phyloP scores from a whole-genome alignment of 2,113 vertebrate species.

The Dolichallabes microphthalmus region DNA sequence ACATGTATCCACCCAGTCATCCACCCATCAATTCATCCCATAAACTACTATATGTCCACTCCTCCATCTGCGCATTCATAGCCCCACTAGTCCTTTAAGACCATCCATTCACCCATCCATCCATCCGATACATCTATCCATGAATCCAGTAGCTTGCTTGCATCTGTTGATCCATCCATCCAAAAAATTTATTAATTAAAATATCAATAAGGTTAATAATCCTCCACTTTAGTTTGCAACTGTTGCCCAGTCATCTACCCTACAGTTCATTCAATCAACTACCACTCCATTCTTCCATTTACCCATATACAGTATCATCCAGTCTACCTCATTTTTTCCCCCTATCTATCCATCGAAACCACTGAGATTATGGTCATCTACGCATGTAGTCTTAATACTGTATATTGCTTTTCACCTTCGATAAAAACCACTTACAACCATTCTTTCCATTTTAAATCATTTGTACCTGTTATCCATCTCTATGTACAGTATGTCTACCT shows the following conservation, averaged over 20 bases:
- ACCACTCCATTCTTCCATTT: not conserved
- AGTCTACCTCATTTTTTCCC: not conserved
- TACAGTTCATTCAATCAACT: not conserved
- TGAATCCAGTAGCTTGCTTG: too few species aligned
- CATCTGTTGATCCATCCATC: too few species aligned
- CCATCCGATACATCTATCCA: not conserved
- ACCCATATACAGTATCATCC: not conserved
- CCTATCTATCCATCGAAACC: not conserved
- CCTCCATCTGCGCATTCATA: not conserved
- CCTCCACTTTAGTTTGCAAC: not conserved
- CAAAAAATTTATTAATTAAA: too few species aligned
- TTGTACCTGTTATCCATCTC: not conserved
- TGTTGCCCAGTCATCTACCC: not conserved
- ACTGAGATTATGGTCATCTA: not conserved
- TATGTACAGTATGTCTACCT: not conserved
- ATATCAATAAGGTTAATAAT: not conserved
- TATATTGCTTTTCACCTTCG: not conserved
- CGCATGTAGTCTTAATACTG: not conserved
- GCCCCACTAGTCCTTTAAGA: too few species aligned
- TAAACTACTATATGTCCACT: not conserved
- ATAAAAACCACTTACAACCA: not conserved
- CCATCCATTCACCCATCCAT: not conserved
- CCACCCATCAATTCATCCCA: not conserved
- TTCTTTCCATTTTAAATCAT: not conserved
- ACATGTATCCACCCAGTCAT: not conserved